A percentile compares a stretch with the other conserved stretches of the same genome.
Conservation (phyloP, 1,140 invertebrate species). For the Halesus radiatus region DNA sequence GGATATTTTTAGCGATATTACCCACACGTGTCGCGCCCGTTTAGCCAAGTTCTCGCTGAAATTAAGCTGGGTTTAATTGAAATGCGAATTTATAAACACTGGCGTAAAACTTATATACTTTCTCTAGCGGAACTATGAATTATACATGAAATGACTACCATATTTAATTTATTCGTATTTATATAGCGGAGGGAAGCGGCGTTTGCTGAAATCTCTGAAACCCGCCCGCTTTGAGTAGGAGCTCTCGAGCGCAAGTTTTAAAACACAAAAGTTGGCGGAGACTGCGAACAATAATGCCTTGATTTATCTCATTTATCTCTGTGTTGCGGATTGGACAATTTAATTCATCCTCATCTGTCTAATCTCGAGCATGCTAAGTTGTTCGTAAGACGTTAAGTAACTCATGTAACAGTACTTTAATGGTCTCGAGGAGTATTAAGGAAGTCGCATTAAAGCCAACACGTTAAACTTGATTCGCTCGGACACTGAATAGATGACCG, state of each 20-base stretch:
- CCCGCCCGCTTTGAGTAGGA: neutral
- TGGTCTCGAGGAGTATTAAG: neutral
- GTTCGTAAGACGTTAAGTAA: constrained; percentile 2
- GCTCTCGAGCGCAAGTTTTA: neutral
- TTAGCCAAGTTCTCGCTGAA: neutral
- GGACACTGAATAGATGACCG: no score
- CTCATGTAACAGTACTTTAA: constrained; percentile 1
- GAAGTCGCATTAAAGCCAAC: no score
- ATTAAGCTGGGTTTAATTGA: constrained; percentile 33
- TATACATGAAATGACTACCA: constrained; percentile 30
- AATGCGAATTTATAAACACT: constrained; percentile 28
- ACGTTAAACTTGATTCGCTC: no score
- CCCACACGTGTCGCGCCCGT: constrained; percentile 9
- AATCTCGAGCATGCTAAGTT: constrained; percentile 14
- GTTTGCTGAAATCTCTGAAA: neutral
- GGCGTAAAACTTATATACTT: constrained; percentile 25
- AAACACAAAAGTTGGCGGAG: constrained; percentile 26
- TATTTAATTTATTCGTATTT: constrained; percentile 38
- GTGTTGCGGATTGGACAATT: constrained; percentile 18
- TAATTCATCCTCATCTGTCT: constrained; percentile 13
- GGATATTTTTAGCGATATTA: neutral
- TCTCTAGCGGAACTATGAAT: constrained; percentile 33
- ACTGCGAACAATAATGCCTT: constrained; percentile 24
- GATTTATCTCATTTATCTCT: constrained; percentile 38
- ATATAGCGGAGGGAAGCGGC: neutral